These are phyloP conservation scores for Bombus cullumanus DNA, from an alignment of 1,140 invertebrate species.

Conservation along the genomic window DNA sequence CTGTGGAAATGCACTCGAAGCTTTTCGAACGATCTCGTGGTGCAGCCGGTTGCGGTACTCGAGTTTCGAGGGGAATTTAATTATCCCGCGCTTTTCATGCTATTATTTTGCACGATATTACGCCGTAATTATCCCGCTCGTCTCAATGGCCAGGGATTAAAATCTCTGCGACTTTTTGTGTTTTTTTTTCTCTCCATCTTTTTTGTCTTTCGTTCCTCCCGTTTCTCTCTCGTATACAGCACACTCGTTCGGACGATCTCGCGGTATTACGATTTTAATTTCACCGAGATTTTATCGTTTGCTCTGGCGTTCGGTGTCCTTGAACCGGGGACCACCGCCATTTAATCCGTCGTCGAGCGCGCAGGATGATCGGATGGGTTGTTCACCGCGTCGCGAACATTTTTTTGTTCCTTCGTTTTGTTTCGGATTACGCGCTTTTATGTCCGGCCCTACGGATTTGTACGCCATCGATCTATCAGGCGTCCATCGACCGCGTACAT, in stretches of 20 bases:
- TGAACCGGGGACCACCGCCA: conserved; percentile 12
- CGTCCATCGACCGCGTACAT: neutral
- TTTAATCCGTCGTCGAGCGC: conserved; percentile 43
- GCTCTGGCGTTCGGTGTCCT: conserved; percentile 30
- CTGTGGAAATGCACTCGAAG: conserved; percentile 13
- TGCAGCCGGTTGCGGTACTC: conserved; percentile 33
- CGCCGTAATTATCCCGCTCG: conserved; percentile 53
- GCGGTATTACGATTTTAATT: conserved; percentile 55
- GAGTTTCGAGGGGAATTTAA: conserved; percentile 58
- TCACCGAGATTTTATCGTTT: conserved; percentile 40
- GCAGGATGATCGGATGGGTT: neutral
- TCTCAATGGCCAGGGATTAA: conserved; percentile 60
- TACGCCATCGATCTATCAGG: neutral
- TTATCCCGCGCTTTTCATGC: conserved; percentile 60
- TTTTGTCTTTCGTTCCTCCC: neutral
- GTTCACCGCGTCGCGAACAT: neutral
- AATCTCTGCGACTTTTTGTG: conserved; percentile 48
- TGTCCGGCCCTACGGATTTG: neutral
- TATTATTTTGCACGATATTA: conserved; percentile 62
- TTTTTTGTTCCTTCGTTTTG: neutral
- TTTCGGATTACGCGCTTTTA: neutral
- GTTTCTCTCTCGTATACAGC: neutral
- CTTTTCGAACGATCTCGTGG: neutral
- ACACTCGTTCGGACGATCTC: neutral
- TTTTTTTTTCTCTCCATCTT: neutral